Base-by-base conservation (phyloP, 1,140 invertebrate species). In the Drosophila elegans region DNA sequence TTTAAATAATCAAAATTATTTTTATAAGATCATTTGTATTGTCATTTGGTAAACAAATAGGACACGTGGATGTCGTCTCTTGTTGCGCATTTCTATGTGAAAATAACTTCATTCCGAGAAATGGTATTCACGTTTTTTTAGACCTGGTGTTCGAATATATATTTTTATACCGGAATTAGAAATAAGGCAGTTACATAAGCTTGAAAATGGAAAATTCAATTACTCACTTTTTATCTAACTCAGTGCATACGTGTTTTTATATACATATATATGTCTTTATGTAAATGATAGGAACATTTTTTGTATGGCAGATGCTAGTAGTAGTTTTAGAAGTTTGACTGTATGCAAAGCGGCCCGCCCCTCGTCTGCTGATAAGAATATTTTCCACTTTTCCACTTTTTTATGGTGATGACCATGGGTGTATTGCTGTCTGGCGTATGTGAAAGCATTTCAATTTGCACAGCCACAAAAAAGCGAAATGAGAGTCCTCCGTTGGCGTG, bases 361-460 rank as follows among this genome's bases (percentile, higher is more conserved):
- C 66, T 39, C 11, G 9, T 9, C 16, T 16, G 27, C 38, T 57
- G 68, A 71, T 71, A 71, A 71, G 52, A 71, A 48, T 41, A 71
- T 49, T 57, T 72, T 71, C 44, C 68, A 57, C 68, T 48, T 72
- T 68, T 68, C 46, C 63, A 68, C 42, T 34, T 61, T 68, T 68
- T 68, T 62, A 68, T 66, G 60, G 21, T 71, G 67, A 69, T 71
- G 67, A 49, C 67, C 51, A 69, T 69, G 34, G 39, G 3, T 63
- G 38, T 59, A 4, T 27, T 10, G 25, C 25, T 49, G 55, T 69
- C 72, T 71, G 66, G 71, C 68, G 77, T 54, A 60, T 82, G 60
- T 63, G 60, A 85, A 78, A 78, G 80, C 57, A 80, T 74, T 66
- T 77, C 63, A 68, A 39, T 68, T 48, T 66, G 41, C 57, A 73